Evolutionary conservation across 2,797 vertebrate species (phyloP), one percentile per base, ranked within the genome.

Genomic region (Siniperca undulata): DNA sequence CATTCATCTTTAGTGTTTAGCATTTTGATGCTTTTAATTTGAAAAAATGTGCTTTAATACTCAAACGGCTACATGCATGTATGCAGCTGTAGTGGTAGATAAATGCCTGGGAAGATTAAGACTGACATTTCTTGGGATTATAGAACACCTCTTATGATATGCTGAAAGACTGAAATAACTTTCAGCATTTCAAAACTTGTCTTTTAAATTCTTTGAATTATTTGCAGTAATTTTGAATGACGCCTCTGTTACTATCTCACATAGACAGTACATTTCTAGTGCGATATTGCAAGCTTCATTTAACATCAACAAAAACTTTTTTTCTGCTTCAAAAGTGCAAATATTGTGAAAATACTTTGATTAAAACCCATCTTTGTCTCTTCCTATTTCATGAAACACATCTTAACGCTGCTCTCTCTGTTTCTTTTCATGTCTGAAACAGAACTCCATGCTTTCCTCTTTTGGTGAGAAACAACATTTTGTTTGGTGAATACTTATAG

Each of bases 401-500:
- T 30, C 2, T 1, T n/a, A 7, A 38, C 24, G 13, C 48, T 65
- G 30, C 36, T 55, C 5, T 22, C 10, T 77, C 30, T 46, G 40
- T 65, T 69, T 65, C 24, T 16, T 56, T 42, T 59, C 42, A 52
- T 62, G 19, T 68, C 20, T 59, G 10, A 38, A 70, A 78, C 64
- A 34, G 13, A 56, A 38, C 22, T 60, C 9, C 10, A 30, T 40
- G 13, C 38, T 55, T 64, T 56, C 19, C 8, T 19, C 53, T 17
- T 53, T 62, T 24, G 16, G 13, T 20, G 38, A 62, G 24, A 12
- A 44, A 24, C 62, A 42, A 9, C 42, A 27, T 17, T 74, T 68
- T 82, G 73, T 77, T 55, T 20, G 52, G 8, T 77, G 81, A 85
- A 78, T 77, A 24, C 56, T 64, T 74, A 85, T 58, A 27, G 11